A percentile compares a stretch with the other conserved stretches of the same genome.
Conservation (phyloP, 2,888 invertebrate species). For the Pachymerium ferrugineum region DNA sequence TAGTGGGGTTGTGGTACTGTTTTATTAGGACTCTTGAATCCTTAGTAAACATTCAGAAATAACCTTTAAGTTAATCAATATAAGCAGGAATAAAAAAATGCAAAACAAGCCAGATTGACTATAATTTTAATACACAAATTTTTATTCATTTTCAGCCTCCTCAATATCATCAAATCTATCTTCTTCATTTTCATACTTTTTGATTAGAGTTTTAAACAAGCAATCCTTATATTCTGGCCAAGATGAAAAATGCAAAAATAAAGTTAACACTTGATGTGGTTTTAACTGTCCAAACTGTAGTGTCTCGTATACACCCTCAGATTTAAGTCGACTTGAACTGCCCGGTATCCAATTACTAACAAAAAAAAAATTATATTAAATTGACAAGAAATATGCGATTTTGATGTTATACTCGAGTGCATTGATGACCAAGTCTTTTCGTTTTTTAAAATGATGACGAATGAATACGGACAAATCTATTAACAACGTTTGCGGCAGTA, state of each 20-base stretch:
- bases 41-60: too few relatives aligned
- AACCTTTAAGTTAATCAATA: too few relatives aligned
- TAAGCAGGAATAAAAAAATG: too few relatives aligned
- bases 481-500: too few relatives aligned
- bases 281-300: constrained; percentile 60
- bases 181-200: too few relatives aligned
- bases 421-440: constrained; percentile 55
- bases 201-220: constrained; percentile 50
- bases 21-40: too few relatives aligned
- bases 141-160: too few relatives aligned
- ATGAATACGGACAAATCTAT: constrained; percentile 65
- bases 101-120: too few relatives aligned
- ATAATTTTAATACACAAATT: too few relatives aligned
- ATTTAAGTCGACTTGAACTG: constrained; percentile 62
- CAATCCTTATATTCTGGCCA: constrained; percentile 63
- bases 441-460: constrained; percentile 58
- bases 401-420: not conserved
- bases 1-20: too few relatives aligned
- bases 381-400: constrained; percentile 42
- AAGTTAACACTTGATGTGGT: constrained; percentile 58
- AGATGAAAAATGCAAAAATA: constrained; percentile 60
- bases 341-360: constrained; percentile 76
- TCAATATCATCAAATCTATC: too few relatives aligned
- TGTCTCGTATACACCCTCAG: constrained; percentile 61
- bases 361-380: constrained; percentile 64